Evolutionary conservation across 2,888 invertebrate species (phyloP).

Genomic region (Pollenia amentaria): DNA sequence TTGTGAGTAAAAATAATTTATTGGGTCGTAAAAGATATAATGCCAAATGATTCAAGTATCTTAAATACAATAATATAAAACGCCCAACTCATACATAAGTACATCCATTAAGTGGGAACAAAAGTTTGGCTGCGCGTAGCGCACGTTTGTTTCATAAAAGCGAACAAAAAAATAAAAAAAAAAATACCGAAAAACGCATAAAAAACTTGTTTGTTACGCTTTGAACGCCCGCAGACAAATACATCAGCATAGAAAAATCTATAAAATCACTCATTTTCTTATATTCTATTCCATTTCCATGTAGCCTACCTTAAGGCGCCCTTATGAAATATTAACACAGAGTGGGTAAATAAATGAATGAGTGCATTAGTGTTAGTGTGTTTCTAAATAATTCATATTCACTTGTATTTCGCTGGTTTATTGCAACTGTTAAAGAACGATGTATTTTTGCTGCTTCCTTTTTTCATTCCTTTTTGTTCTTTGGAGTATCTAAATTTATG

Average conservation of each 20-base stretch:
- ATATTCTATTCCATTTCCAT: neutral
- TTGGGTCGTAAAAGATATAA: conserved; percentile 66
- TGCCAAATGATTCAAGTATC: conserved; percentile 63
- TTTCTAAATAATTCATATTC: conserved; percentile 17
- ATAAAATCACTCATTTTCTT: conserved; percentile 65
- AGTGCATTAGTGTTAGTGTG: conserved; percentile 3
- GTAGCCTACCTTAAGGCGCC: conserved; percentile 69
- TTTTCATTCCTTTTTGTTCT: neutral
- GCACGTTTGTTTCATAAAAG: conserved; percentile 31
- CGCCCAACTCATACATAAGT: too few species aligned
- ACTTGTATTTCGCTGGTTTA: conserved; percentile 7
- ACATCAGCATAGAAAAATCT: conserved; percentile 14
- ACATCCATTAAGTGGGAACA: neutral
- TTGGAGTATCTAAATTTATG: conserved; percentile 11
- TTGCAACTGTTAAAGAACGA: conserved; percentile 15
- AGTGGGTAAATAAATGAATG: neutral
- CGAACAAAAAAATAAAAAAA: conserved; percentile 1
- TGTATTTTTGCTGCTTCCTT: neutral
- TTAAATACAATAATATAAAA: conserved; percentile 3
- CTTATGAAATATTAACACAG: conserved; percentile 6
- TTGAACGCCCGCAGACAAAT: conserved; percentile 56
- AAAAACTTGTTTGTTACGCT: conserved; percentile 45
- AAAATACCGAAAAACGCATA: conserved; percentile 35
- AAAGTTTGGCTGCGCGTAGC: neutral
- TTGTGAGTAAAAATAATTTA: conserved; percentile 64